Conservation (phyloP, 2,113 vertebrate species). For the Phalacrocorax brasilianus region DNA sequence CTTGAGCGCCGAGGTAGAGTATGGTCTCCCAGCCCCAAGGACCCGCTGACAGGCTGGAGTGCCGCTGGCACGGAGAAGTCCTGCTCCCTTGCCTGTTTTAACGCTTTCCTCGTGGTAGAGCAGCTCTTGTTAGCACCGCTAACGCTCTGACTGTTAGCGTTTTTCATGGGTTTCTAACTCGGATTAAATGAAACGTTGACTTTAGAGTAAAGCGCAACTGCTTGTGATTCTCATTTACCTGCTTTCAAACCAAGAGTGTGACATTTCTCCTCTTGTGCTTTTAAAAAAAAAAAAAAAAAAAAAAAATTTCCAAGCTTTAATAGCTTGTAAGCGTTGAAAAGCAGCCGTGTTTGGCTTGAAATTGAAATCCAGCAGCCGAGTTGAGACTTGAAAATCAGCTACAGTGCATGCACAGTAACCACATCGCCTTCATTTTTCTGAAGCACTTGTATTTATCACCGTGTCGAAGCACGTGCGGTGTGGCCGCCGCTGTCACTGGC, state of each 20-base stretch:
- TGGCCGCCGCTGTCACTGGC: neutral
- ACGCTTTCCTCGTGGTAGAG: conserved; percentile 27
- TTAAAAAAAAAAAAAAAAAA: neutral
- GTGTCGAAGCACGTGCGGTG: neutral
- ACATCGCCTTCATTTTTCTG: neutral
- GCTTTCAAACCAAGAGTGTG: neutral
- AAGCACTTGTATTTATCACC: neutral
- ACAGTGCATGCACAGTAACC: conserved; percentile 26
- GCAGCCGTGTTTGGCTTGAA: neutral
- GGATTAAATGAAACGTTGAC: neutral
- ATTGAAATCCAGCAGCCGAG: conserved; percentile 11
- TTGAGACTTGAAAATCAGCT: conserved; percentile 71
- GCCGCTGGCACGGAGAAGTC: neutral
- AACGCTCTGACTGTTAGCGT: neutral
- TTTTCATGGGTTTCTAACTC: conserved; percentile 69
- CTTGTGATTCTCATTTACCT: neutral
- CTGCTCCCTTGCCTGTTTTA: conserved; percentile 12
- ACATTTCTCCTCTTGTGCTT: fast-evolving
- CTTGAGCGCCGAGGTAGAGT: conserved; percentile 80
- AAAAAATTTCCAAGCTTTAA: neutral
- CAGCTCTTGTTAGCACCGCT: conserved; percentile 66
- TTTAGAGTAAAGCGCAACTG: fast-evolving
- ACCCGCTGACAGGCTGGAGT: neutral
- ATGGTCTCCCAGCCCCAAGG: conserved; percentile 61
- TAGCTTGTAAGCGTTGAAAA: neutral